phyloP scores from a whole-genome alignment of 2,113 vertebrate genomes.

The Herpetotheres cachinnans region DNA sequence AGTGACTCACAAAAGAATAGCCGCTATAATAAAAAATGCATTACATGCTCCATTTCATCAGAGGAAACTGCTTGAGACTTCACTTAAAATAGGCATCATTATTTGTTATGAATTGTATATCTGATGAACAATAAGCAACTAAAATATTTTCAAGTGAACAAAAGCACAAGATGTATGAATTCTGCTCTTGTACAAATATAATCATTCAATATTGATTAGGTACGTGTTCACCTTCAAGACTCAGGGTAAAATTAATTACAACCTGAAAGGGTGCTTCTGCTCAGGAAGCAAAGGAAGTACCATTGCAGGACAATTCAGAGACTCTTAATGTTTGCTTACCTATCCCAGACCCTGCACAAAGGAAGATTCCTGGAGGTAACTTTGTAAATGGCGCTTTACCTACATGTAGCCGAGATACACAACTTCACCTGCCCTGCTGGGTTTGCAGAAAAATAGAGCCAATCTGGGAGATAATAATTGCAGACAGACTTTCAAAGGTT shows the following conservation, averaged over 20 bases:
- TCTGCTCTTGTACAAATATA: background rate
- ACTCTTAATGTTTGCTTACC: background rate
- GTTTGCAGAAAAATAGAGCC: background rate
- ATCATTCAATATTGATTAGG: background rate
- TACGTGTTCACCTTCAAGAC: background rate
- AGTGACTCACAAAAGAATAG: background rate
- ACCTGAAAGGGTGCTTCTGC: background rate
- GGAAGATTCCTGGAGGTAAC: background rate
- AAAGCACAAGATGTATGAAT: background rate
- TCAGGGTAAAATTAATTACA: background rate
- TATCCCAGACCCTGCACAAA: background rate
- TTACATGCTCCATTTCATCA: background rate
- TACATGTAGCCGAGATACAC: background rate
- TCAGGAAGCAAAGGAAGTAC: background rate
- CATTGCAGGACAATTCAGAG: background rate
- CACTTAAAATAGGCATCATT: background rate
- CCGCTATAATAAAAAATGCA: background rate
- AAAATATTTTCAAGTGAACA: background rate
- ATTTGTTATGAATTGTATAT: background rate
- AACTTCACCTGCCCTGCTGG: background rate
- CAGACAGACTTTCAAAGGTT: background rate
- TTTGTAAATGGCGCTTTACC: background rate
- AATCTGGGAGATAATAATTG: background rate
- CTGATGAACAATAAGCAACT: background rate
- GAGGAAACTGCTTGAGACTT: background rate